Evolutionary conservation across 2,113 vertebrate genomes (phyloP).

Genomic region (Phasianus colchicus): DNA sequence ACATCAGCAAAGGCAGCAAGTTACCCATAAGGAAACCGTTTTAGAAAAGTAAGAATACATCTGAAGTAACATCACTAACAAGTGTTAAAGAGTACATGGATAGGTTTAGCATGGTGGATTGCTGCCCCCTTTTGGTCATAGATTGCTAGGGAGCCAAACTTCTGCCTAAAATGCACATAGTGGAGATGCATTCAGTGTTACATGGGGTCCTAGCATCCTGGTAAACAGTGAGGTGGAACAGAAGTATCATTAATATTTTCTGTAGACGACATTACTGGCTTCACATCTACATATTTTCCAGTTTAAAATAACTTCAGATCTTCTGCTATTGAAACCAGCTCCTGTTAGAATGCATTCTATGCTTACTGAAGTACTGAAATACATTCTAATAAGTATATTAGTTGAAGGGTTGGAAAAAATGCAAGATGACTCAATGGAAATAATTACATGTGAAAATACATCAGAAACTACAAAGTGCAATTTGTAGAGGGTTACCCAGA

Average conservation of each 20-base stretch:
- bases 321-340: neutral
- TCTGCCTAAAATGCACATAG: fast-evolving
- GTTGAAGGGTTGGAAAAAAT: neutral
- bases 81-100: neutral
- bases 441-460: neutral
- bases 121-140: conserved; percentile 62
- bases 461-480: neutral
- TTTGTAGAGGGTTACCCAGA: neutral
- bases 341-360: neutral
- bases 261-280: neutral
- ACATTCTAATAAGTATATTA: neutral
- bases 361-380: neutral
- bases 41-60: neutral
- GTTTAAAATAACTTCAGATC: neutral
- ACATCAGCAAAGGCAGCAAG: neutral
- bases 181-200: fast-evolving
- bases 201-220: neutral
- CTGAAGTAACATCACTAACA: neutral
- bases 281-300: neutral
- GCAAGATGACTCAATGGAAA: neutral
- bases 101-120: neutral
- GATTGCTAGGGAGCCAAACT: neutral
- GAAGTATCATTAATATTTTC: neutral
- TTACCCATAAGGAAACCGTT: neutral
- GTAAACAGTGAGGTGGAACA: neutral